Evolutionary conservation across 2,888 invertebrate species (phyloP).

Genomic region (Standfussiana lucernea): DNA sequence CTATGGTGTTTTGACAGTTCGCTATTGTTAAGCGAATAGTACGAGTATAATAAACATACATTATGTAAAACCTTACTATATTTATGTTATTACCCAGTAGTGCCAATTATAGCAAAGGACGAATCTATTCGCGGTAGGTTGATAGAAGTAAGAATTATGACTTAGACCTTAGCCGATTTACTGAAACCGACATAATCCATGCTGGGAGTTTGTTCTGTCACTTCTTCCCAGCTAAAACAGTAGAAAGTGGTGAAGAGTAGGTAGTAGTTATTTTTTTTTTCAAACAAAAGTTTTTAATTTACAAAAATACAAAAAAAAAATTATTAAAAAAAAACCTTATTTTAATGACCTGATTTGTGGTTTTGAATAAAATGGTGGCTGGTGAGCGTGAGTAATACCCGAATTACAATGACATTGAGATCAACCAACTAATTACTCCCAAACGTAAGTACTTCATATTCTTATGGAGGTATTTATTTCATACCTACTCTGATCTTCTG

Average conservation of each 20-base stretch:
- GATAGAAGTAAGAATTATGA: slow-evolving; percentile 33
- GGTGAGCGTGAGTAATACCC: background rate
- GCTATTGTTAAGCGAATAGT: background rate
- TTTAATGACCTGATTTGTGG: background rate
- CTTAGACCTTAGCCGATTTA: slow-evolving; percentile 5
- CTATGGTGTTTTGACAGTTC: background rate
- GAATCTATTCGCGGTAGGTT: slow-evolving; percentile 38
- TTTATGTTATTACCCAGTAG: slow-evolving; percentile 42
- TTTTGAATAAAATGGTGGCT: background rate
- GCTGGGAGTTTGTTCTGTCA: background rate
- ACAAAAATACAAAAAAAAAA: too few species aligned
- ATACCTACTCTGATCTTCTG: background rate
- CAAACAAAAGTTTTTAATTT: too few species aligned
- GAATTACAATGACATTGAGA: background rate
- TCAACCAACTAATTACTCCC: background rate
- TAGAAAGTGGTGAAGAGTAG: background rate
- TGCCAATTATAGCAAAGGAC: slow-evolving; percentile 41
- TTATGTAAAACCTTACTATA: slow-evolving; percentile 14
- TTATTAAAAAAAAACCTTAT: too few species aligned
- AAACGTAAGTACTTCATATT: background rate
- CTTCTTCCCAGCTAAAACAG: too few species aligned
- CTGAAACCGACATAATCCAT: background rate
- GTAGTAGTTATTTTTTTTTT: too few species aligned
- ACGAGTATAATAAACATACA: too few species aligned
- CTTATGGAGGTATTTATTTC: background rate